Conservation (phyloP, 2,113 vertebrate genomes). For the Arizona elegans region DNA sequence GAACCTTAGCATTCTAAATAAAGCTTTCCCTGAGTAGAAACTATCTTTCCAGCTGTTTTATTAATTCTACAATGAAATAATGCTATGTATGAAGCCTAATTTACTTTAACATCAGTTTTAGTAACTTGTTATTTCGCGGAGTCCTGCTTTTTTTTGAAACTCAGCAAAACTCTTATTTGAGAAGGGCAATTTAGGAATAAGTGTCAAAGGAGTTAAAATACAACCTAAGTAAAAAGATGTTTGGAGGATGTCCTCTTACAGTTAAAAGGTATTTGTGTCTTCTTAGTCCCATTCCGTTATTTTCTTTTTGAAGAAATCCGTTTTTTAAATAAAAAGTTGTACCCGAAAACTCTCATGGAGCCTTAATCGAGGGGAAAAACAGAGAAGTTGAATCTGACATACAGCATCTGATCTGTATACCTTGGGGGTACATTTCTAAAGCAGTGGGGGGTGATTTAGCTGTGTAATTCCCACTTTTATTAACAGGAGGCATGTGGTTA, state of each 20-base stretch:
- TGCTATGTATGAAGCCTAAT: background rate
- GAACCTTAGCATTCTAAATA: background rate
- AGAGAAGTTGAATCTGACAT: constrained; percentile 44
- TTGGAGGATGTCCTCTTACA: background rate
- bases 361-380: constrained; percentile 51
- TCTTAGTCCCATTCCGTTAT: background rate
- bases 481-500: constrained; percentile 61
- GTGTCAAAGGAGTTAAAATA: background rate
- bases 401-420: constrained; percentile 61
- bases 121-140: background rate
- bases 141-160: background rate
- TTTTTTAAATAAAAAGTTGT: constrained; percentile 3
- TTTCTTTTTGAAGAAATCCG: background rate
- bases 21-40: background rate
- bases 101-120: background rate
- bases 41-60: background rate
- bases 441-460: constrained; percentile 63
- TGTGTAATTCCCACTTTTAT: constrained; percentile 63
- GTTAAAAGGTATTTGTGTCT: background rate
- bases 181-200: background rate
- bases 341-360: constrained; percentile 34
- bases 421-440: constrained; percentile 68
- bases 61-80: background rate
- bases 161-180: background rate
- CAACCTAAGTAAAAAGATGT: background rate